Evolutionary conservation across 23 tunicate species (phyloP).

Genomic region (Diplosoma virens): DNA sequence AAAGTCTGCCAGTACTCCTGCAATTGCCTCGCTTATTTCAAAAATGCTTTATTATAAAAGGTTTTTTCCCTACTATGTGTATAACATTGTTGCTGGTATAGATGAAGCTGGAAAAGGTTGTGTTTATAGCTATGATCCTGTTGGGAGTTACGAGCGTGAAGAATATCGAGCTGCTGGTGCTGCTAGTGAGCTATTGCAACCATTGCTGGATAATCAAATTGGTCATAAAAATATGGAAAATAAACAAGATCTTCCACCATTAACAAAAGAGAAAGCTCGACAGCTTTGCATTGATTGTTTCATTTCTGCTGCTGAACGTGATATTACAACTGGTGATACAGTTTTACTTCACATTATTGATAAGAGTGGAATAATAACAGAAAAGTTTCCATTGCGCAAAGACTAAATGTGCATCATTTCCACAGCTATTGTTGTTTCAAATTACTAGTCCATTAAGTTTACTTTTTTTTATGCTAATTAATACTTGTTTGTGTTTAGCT

Average conservation of each 20-base stretch:
- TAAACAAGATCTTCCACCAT: conserved; percentile 21
- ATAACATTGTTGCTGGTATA: conserved; percentile 91
- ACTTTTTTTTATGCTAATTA: too few relatives aligned
- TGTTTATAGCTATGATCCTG: conserved; percentile 96
- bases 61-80: conserved; percentile 96
- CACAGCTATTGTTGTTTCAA: neutral
- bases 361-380: conserved; percentile 40
- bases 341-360: conserved; percentile 77
- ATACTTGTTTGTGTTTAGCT: too few relatives aligned
- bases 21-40: conserved; percentile 94
- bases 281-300: conserved; percentile 92
- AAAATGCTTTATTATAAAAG: conserved; percentile 94
- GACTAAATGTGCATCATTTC: too few relatives aligned
- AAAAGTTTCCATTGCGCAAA: conserved; percentile 63
- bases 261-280: conserved; percentile 63
- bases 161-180: conserved; percentile 85
- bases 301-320: conserved; percentile 96
- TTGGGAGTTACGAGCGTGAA: conserved; percentile 93
- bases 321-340: conserved; percentile 95
- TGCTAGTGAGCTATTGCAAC: conserved; percentile 88
- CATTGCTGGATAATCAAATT: conserved; percentile 91
- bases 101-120: conserved; percentile 95
- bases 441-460: too few relatives aligned
- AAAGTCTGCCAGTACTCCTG: conserved; percentile 70
- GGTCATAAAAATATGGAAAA: conserved; percentile 80